Evolutionary conservation across 2,113 vertebrate species (phyloP), one percentile per base, ranked within the genome.

Genomic region (Sakesphorus luctuosus): DNA sequence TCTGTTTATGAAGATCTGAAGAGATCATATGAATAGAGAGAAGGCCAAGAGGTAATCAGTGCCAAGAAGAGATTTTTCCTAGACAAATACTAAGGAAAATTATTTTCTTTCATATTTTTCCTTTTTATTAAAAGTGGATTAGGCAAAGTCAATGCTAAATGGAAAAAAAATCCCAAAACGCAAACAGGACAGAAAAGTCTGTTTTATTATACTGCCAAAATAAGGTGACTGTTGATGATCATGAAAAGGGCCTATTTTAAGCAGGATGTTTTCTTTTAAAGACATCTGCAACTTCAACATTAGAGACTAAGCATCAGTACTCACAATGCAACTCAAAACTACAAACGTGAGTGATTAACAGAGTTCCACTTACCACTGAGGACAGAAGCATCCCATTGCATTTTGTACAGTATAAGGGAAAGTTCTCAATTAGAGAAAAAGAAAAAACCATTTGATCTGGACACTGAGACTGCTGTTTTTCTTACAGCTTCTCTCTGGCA

Each of bases 111-210:
- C 16, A 0, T 85, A 38, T 83, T 65, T 85, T 84, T 77, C 56
- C 35, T 84, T 93, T 84, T 92, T 88, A 91, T 94, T 67, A 90
- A 52, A 93, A 89, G 29, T 49, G 62, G 53, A 91, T 90, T 86
- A 93, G 49, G 61, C 13, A 8, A 91, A 92, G 35, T 58, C 58
- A 84, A 31, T 46, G 28, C 50, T 61, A 94, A 93, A 83, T 56
- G 24, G 49, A 46, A 94, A 80, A 38, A 35, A 36, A 38, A 43
- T 43, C 40, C 40, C 58, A 49, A 16, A 29, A 23, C 16, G 20
- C 74, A 68, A 65, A 61, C 33, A 71, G 26, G 87, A 82, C 40
- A 90, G 53, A 65, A 87, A 87, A 89, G 71, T 44, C 16, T 43
- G 61, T 77, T 73, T 74, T 69, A 89, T 74, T 83, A 84, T 31